Conservation (phyloP, 2,888 invertebrate species). For the Drosophila flavopinicola region DNA sequence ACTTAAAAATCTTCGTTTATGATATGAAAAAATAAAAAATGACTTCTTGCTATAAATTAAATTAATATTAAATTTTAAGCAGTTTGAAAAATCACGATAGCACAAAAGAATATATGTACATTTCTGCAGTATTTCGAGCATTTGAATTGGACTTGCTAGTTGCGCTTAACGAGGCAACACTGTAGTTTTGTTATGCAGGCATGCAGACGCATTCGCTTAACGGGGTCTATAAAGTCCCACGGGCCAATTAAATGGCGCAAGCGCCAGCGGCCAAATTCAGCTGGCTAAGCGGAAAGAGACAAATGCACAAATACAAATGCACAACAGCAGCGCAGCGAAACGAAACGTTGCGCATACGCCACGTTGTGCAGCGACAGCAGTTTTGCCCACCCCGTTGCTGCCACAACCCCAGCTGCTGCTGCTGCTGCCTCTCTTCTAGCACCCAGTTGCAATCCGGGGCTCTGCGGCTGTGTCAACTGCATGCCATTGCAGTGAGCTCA, state of each 20-base stretch:
- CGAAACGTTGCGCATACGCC: slow-evolving; percentile 74
- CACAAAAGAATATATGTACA: too few species aligned
- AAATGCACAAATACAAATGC: slow-evolving; percentile 1
- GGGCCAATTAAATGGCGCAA: slow-evolving; percentile 68
- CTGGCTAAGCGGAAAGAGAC: slow-evolving; percentile 41
- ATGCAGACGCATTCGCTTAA: slow-evolving; percentile 29
- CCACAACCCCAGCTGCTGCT: slow-evolving; percentile 4
- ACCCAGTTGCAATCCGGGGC: slow-evolving; percentile 44
- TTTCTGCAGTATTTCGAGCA: too few species aligned
- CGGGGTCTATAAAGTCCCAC: slow-evolving; percentile 48
- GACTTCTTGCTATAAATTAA: too few species aligned
- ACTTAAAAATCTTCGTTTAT: too few species aligned
- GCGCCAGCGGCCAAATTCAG: slow-evolving; percentile 56
- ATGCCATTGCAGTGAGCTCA: slow-evolving; percentile 80
- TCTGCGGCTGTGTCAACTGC: slow-evolving; percentile 67
- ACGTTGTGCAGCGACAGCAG: slow-evolving; percentile 68
- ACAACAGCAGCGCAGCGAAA: slow-evolving; percentile 14
- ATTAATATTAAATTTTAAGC: too few species aligned
- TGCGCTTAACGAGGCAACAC: background rate
- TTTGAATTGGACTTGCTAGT: too few species aligned
- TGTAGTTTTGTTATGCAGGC: slow-evolving; percentile 18
- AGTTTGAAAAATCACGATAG: too few species aligned
- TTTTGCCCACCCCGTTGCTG: slow-evolving; percentile 14
- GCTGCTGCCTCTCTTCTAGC: slow-evolving; percentile 5
- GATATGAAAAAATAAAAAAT: too few species aligned